phyloP scores from a whole-genome alignment of 2,888 invertebrate genomes.

The Drosophila lacicola region DNA sequence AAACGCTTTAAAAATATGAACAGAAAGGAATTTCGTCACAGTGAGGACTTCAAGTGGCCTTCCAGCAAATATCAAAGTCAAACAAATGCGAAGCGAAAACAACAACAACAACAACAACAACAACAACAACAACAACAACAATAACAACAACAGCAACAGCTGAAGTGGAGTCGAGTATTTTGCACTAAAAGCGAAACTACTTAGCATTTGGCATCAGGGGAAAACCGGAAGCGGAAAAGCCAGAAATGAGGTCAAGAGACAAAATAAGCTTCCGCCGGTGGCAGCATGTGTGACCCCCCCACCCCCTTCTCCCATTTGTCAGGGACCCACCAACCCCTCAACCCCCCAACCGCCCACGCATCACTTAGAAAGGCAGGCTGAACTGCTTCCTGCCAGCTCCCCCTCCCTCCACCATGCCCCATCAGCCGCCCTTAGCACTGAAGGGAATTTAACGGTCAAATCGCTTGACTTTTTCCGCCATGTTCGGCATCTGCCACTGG shows the following conservation, averaged over 20 bases:
- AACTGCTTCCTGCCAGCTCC: slow-evolving; percentile 27
- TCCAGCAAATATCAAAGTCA: slow-evolving; percentile 60
- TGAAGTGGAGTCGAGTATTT: slow-evolving; percentile 54
- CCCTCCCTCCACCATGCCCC: background rate
- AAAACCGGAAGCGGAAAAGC: slow-evolving; percentile 32
- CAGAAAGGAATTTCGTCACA: slow-evolving; percentile 11
- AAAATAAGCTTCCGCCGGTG: slow-evolving; percentile 70
- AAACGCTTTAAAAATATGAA: slow-evolving; percentile 1
- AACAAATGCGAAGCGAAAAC: slow-evolving; percentile 42
- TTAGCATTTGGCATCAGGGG: slow-evolving; percentile 66
- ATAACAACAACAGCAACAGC: slow-evolving; percentile 15
- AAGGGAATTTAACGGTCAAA: slow-evolving; percentile 73
- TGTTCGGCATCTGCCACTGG: slow-evolving; percentile 36
- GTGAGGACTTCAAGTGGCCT: slow-evolving; percentile 34
- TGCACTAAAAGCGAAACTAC: slow-evolving; percentile 79
- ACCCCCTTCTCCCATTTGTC: background rate
- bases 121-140: slow-evolving; percentile 16
- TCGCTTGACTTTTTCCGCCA: slow-evolving; percentile 72
- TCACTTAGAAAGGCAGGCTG: slow-evolving; percentile 42
- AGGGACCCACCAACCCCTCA: background rate
- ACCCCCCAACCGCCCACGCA: background rate
- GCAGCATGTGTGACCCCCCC: slow-evolving; percentile 15
- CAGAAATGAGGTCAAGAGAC: slow-evolving; percentile 76
- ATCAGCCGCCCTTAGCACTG: slow-evolving; percentile 18
- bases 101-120: slow-evolving; percentile 21